Conservation (phyloP, 2,113 vertebrate species). For the Carlito syrichta region DNA sequence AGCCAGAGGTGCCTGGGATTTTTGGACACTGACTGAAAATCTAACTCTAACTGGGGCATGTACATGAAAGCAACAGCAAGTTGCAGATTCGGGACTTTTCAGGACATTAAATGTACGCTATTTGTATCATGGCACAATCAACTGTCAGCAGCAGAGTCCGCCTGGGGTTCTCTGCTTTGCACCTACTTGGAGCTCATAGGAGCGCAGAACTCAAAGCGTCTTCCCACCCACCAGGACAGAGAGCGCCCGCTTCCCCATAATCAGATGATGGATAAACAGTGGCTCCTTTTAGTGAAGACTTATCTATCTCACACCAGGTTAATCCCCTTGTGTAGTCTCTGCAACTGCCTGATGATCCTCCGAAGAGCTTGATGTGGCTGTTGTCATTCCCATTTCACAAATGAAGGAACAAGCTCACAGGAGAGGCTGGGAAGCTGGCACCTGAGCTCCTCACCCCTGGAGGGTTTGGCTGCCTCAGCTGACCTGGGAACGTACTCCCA, state of each 20-base stretch:
- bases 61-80: background rate
- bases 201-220: accelerated
- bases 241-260: background rate
- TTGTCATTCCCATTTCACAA: background rate
- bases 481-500: accelerated
- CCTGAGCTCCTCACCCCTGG: background rate
- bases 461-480: background rate
- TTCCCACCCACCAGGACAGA: too few relatives aligned
- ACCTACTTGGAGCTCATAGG: background rate
- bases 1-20: background rate
- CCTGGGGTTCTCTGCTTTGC: background rate
- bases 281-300: too few relatives aligned
- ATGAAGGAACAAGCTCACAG: background rate
- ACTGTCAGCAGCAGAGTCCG: too few relatives aligned
- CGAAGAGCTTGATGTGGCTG: too few relatives aligned
- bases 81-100: background rate
- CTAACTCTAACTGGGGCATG: background rate
- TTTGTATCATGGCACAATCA: background rate
- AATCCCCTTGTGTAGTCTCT: accelerated
- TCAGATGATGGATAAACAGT: accelerated
- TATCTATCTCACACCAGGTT: accelerated
- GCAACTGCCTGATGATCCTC: background rate
- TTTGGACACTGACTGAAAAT: background rate
- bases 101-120: background rate
- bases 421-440: accelerated